A percentile compares a stretch with the other conserved stretches of the same genome.
Evolutionary conservation across 2,888 invertebrate genomes (phyloP).

Genomic region (Ophion costatus): DNA sequence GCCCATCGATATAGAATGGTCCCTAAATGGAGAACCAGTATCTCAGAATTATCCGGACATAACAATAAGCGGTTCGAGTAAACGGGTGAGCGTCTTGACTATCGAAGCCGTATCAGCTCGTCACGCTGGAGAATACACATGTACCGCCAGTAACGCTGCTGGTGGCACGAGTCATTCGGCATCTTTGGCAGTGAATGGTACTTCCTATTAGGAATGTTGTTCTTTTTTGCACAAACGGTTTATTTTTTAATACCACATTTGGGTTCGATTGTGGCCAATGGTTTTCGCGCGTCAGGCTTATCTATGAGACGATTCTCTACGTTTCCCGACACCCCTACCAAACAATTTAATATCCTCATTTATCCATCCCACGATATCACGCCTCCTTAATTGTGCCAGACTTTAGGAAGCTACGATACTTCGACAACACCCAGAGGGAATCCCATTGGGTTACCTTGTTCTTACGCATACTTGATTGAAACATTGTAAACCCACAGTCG

Average conservation of each 20-base stretch:
- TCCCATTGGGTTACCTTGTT: neutral
- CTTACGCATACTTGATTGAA: constrained; percentile 47
- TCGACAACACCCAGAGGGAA: neutral
- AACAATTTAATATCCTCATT: constrained; percentile 5
- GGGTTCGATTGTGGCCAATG: neutral
- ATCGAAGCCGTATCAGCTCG: constrained; percentile 84
- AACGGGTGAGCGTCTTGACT: constrained; percentile 84
- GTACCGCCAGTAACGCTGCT: constrained; percentile 84
- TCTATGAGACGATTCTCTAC: constrained; percentile 56
- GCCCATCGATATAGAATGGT: constrained; percentile 90
- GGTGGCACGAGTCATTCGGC: constrained; percentile 84
- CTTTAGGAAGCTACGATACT: neutral
- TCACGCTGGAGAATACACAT: constrained; percentile 86
- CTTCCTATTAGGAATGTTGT: constrained; percentile 5
- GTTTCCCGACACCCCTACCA: neutral
- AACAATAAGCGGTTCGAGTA: constrained; percentile 84
- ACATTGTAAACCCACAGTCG: constrained; percentile 84
- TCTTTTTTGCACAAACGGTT: neutral
- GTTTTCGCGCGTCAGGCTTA: constrained; percentile 47
- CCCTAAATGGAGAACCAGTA: constrained; percentile 87
- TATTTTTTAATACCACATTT: neutral
- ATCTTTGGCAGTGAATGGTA: constrained; percentile 85
- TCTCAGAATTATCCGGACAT: constrained; percentile 80
- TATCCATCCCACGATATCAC: constrained; percentile 24
- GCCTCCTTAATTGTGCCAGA: neutral